phyloP scores from a whole-genome alignment of 2,888 invertebrate species.

The Rhodophaea formosa region DNA sequence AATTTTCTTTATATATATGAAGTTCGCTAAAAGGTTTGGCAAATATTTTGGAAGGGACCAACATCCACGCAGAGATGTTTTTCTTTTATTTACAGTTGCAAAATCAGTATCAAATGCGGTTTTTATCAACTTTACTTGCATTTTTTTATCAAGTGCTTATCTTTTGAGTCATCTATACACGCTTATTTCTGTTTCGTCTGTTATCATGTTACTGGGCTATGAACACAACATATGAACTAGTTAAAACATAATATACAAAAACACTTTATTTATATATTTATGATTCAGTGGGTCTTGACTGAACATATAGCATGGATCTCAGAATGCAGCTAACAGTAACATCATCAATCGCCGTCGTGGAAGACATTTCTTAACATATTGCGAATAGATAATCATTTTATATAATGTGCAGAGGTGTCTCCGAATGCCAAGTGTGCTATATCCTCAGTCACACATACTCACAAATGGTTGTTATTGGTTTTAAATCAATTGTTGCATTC shows the following conservation, averaged over 20 bases:
- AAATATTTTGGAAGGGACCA: slow-evolving; percentile 77
- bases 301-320: slow-evolving; percentile 79
- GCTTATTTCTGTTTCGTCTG: slow-evolving; percentile 46
- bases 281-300: slow-evolving; percentile 73
- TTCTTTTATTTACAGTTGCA: slow-evolving; percentile 45
- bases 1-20: slow-evolving; percentile 50
- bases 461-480: slow-evolving; percentile 76
- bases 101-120: slow-evolving; percentile 41
- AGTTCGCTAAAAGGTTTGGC: slow-evolving; percentile 59
- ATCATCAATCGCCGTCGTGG: slow-evolving; percentile 49
- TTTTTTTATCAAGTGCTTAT: slow-evolving; percentile 55
- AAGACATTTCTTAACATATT: slow-evolving; percentile 38
- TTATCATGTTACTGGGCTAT: slow-evolving; percentile 68
- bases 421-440: slow-evolving; percentile 63
- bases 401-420: slow-evolving; percentile 42
- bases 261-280: slow-evolving; percentile 65
- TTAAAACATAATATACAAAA: slow-evolving; percentile 59
- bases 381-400: slow-evolving; percentile 31
- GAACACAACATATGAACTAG: slow-evolving; percentile 63
- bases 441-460: slow-evolving; percentile 69
- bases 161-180: slow-evolving; percentile 50
- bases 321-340: slow-evolving; percentile 74
- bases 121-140: slow-evolving; percentile 50
- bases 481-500: slow-evolving; percentile 75
- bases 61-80: slow-evolving; percentile 58